Percentiles rank a stretch among this genome's conserved stretches.
These are phyloP conservation scores for Apis cerana DNA, from an alignment of 1,140 invertebrate genomes.

Conservation along the genomic window DNA sequence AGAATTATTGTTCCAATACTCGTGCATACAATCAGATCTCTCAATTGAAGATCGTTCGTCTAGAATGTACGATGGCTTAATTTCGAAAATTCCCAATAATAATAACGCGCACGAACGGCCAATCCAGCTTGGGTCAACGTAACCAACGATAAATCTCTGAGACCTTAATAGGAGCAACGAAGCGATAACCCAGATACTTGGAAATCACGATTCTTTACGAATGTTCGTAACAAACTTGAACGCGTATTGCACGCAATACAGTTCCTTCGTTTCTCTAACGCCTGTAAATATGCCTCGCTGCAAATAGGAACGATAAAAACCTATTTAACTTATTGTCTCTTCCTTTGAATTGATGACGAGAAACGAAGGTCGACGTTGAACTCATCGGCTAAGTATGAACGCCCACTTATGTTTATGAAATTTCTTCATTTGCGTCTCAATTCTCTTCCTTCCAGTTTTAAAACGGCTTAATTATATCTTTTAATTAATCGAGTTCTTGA, in stretches of 20 bases:
- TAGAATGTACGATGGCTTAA: not conserved
- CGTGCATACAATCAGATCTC: not conserved
- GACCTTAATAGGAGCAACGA: slow-evolving; percentile 69
- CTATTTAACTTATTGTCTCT: slow-evolving; percentile 35
- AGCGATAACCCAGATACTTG: slow-evolving; percentile 74
- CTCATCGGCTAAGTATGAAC: slow-evolving; percentile 12
- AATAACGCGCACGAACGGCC: slow-evolving; percentile 5
- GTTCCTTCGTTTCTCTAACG: not conserved
- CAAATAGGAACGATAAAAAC: slow-evolving; percentile 44
- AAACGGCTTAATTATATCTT: not conserved
- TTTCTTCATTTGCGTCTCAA: not conserved
- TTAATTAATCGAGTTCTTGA: not conserved
- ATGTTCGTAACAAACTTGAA: slow-evolving; percentile 6
- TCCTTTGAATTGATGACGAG: slow-evolving; percentile 32
- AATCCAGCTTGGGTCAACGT: slow-evolving; percentile 53
- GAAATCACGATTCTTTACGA: slow-evolving; percentile 50
- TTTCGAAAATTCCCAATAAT: slow-evolving; percentile 16
- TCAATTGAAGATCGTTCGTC: slow-evolving; percentile 6
- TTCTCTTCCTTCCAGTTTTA: not conserved
- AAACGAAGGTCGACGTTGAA: slow-evolving; percentile 42
- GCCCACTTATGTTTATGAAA: slow-evolving; percentile 12
- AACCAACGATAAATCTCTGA: slow-evolving; percentile 69
- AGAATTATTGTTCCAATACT: not conserved
- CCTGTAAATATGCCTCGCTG: not conserved
- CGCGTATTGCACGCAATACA: slow-evolving; percentile 6